phyloP scores from a whole-genome alignment of 2,113 vertebrate species.

The Microcebus tavaratra region DNA sequence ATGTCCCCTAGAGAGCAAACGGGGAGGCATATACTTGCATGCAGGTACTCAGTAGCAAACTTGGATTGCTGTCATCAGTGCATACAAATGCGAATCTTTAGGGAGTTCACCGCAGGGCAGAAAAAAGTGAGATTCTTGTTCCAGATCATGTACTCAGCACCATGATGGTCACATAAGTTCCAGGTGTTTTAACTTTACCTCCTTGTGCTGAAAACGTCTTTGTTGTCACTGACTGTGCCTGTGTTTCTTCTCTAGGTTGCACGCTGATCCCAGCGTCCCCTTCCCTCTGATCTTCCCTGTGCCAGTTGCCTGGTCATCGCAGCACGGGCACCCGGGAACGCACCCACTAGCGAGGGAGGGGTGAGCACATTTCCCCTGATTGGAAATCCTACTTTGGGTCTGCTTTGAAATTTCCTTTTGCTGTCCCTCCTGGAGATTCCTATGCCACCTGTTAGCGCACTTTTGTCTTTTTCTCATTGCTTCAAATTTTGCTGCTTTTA shows the following conservation, averaged over 20 bases:
- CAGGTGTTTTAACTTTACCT: not conserved
- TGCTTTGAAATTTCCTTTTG: not conserved
- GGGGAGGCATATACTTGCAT: not conserved
- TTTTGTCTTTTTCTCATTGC: not conserved
- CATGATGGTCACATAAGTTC: not conserved
- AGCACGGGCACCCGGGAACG: not conserved
- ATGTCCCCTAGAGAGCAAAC: not conserved
- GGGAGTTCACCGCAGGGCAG: not conserved
- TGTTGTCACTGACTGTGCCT: not conserved
- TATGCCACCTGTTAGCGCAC: not conserved
- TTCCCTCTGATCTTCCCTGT: rapidly evolving
- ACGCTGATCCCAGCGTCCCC: rapidly evolving
- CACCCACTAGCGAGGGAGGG: not conserved
- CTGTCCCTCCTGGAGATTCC: not conserved
- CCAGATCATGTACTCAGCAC: not conserved
- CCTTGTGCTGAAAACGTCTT: not conserved
- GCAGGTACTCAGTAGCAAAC: rapidly evolving
- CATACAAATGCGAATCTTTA: not conserved
- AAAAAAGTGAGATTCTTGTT: not conserved
- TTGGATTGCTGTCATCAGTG: not conserved
- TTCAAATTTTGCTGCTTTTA: not conserved
- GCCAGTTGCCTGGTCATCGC: rapidly evolving
- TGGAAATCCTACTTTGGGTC: not conserved
- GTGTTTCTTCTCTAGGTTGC: not conserved
- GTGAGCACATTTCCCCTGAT: not conserved